Evolutionary conservation across 2,888 invertebrate species (phyloP).

Genomic region (Harmothoe impar): DNA sequence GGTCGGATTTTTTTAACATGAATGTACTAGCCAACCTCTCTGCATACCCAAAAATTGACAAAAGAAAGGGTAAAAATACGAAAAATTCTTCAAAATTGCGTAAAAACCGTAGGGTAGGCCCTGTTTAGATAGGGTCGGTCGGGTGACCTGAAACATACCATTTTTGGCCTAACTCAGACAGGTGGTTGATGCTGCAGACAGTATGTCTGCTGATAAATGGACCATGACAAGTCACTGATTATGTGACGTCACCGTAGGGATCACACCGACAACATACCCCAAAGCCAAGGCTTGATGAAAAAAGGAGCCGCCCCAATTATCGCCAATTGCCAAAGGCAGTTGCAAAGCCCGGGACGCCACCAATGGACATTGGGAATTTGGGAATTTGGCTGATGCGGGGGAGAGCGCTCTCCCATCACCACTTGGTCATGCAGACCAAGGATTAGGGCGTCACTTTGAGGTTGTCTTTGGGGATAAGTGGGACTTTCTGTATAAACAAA

Average conservation of each 20-base stretch:
- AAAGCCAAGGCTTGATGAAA: too few relatives aligned
- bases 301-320: too few relatives aligned
- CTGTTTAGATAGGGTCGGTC: too few relatives aligned
- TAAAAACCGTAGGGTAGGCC: too few relatives aligned
- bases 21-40: too few relatives aligned
- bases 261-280: too few relatives aligned
- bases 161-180: not conserved
- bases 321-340: not conserved
- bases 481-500: not conserved
- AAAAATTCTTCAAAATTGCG: too few relatives aligned
- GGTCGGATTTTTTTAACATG: too few relatives aligned
- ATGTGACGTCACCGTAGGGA: not conserved
- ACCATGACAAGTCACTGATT: not conserved
- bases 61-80: too few relatives aligned
- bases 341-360: not conserved
- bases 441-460: slow-evolving; percentile 29
- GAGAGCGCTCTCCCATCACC: not conserved
- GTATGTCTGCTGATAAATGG: not conserved
- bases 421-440: not conserved
- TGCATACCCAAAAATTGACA: too few relatives aligned
- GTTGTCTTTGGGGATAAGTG: not conserved
- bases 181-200: slow-evolving; percentile 29
- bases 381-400: not conserved
- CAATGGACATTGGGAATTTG: not conserved
- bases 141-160: too few relatives aligned